Conservation (phyloP, 2,888 invertebrate genomes). For the Atethmia centrago region DNA sequence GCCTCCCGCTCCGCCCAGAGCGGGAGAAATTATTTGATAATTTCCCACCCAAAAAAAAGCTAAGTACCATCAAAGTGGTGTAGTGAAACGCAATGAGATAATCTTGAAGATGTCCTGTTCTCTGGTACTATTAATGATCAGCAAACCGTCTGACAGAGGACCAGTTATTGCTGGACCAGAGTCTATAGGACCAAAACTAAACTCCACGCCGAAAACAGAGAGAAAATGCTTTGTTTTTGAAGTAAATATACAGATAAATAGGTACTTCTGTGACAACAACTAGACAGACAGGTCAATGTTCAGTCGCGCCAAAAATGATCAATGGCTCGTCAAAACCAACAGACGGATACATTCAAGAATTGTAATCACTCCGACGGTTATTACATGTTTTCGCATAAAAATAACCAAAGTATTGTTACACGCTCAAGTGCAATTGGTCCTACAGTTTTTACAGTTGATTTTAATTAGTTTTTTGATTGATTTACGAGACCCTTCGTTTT, state of each 20-base stretch:
- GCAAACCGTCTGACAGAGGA: not conserved
- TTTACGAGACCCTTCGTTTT: slow-evolving; percentile 70
- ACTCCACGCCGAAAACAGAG: not conserved
- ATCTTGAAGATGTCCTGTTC: not conserved
- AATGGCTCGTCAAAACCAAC: slow-evolving; percentile 48
- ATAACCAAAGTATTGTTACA: slow-evolving; percentile 72
- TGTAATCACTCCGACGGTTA: slow-evolving; percentile 61
- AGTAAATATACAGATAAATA: too few relatives aligned
- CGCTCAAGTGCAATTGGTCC: slow-evolving; percentile 56
- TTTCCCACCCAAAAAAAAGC: too few relatives aligned
- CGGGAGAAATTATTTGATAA: too few relatives aligned
- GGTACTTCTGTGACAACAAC: not conserved
- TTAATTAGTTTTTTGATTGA: slow-evolving; percentile 79
- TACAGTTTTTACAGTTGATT: slow-evolving; percentile 65
- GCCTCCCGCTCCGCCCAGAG: too few relatives aligned
- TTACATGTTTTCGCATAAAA: slow-evolving; percentile 70
- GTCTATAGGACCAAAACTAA: not conserved
- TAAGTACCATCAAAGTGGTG: not conserved
- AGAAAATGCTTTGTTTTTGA: too few relatives aligned
- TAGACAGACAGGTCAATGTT: not conserved
- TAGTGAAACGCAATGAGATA: not conserved
- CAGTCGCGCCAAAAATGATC: not conserved
- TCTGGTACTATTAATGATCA: not conserved
- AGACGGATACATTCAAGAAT: slow-evolving; percentile 56
- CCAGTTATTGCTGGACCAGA: not conserved